phyloP scores from a whole-genome alignment of 23 tunicate species.

The Trididemnum clinides region DNA sequence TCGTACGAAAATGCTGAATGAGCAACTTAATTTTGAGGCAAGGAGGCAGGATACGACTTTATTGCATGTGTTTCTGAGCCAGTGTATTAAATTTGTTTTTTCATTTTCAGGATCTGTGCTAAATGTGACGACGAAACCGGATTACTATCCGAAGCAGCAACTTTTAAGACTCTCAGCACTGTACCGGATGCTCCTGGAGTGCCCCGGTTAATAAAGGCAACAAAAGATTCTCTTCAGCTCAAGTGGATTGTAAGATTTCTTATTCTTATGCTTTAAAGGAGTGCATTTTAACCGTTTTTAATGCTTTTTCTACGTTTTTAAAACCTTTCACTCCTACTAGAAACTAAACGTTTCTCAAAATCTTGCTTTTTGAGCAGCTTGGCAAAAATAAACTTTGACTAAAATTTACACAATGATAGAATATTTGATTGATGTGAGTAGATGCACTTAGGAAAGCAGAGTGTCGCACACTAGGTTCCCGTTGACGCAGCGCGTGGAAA shows the following conservation, averaged over 20 bases:
- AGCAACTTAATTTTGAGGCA: too few species aligned
- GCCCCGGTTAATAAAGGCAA: constrained; percentile 38
- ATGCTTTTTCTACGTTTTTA: not conserved
- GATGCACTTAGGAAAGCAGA: too few species aligned
- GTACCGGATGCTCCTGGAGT: constrained; percentile 62
- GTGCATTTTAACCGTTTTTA: not conserved
- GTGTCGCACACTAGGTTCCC: too few species aligned
- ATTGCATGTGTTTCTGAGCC: not conserved
- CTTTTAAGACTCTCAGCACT: constrained; percentile 62
- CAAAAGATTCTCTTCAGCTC: constrained; percentile 46
- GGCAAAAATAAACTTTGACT: too few species aligned
- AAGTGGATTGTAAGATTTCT: constrained; percentile 65
- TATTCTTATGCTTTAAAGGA: not conserved
- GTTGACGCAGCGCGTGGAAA: too few species aligned
- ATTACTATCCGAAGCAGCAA: constrained; percentile 37
- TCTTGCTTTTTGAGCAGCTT: too few species aligned
- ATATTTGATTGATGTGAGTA: too few species aligned
- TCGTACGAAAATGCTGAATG: too few species aligned
- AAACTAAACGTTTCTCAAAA: too few species aligned
- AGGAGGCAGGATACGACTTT: too few species aligned
- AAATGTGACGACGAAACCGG: constrained; percentile 30
- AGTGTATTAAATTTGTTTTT: not conserved
- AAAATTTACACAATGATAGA: too few species aligned
- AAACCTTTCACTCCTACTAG: too few species aligned
- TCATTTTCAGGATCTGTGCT: constrained; percentile 46